Base-by-base conservation (phyloP, 2,888 invertebrate genomes). In the Lacanobia oleracea region DNA sequence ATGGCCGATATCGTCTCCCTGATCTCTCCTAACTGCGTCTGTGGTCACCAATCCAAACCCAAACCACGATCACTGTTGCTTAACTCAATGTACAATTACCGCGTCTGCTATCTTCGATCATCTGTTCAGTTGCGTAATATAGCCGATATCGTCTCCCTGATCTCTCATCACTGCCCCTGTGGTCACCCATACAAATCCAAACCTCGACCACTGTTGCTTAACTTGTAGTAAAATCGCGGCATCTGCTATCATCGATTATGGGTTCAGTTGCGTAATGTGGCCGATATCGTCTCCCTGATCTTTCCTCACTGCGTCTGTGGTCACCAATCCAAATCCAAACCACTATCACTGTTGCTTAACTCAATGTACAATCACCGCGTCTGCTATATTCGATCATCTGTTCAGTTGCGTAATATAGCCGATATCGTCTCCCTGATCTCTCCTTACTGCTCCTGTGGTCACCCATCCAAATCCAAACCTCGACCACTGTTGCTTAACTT, bases 51-150 rank as follows among this genome's bases (percentile, higher is more conserved):
- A 53, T 56, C 60, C 3, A 75, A 54, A 51, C 50, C 8, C 3
- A 67, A 33, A 54, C 60, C 43, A 72, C 8, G 5, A 7, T 2
- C 12, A 8, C 6, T 14, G n/a, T 40, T n/a, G 61, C 18, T 27
- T 56, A 60, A 67, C 18, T 27, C 7, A 2, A 12, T 1, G 37
- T 37, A 37, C 2, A 53, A 45, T n/a, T 40, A n/a, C 48, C 18
- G 5, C 74, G 66, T 74, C 70, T 70, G n/a, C 6, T 33, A 50
- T 53, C 33, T 68, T 51, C 5, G 51, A 21, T 12, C 51, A 21
- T 21, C 21, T n/a, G 50, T 50, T 50, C 18, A n/a, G n/a, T 8
- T 51, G 4, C 23, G 51, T 21, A 21, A 21, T 21, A 12, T 8
- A 8, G 2, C 23, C n/a, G n/a, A n/a, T n/a, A n/a, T n/a, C n/a